Conservation (phyloP, 2,888 invertebrate genomes). For the Zygogramma bicolorata region DNA sequence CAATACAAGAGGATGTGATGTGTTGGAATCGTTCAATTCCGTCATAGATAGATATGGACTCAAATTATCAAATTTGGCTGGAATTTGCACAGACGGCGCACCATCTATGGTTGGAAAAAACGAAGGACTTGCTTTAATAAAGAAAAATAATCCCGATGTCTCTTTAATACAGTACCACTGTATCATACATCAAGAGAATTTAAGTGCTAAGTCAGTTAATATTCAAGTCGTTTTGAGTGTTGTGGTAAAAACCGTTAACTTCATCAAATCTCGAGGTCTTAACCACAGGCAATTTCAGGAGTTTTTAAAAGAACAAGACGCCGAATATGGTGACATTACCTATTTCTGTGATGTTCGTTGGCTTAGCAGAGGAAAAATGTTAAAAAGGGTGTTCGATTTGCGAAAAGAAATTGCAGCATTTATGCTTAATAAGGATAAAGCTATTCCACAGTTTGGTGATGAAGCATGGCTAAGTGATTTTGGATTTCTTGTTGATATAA, state of each 20-base stretch:
- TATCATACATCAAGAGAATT: slow-evolving; percentile 28
- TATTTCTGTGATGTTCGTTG: slow-evolving; percentile 35
- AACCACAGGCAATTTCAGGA: slow-evolving; percentile 26
- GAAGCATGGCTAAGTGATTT: slow-evolving; percentile 23
- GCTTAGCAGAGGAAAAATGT: slow-evolving; percentile 33
- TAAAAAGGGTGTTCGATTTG: too few relatives aligned
- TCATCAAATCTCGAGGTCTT: slow-evolving; percentile 25
- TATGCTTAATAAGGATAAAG: too few relatives aligned
- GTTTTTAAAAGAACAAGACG: slow-evolving; percentile 27
- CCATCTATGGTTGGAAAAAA: slow-evolving; percentile 12
- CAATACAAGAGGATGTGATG: slow-evolving; percentile 9
- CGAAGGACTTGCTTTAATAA: background rate
- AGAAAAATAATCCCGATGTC: background rate
- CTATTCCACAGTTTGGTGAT: slow-evolving; percentile 14
- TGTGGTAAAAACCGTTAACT: slow-evolving; percentile 28
- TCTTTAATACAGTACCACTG: slow-evolving; percentile 18
- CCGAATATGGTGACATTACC: slow-evolving; percentile 22
- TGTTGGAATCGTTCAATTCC: background rate
- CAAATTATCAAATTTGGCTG: background rate
- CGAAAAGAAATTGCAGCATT: too few relatives aligned
- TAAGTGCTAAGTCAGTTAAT: slow-evolving; percentile 28
- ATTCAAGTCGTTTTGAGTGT: slow-evolving; percentile 29
- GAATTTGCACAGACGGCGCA: slow-evolving; percentile 6
- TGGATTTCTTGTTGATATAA: slow-evolving; percentile 29
- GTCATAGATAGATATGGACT: background rate